Base-by-base conservation (phyloP, 2,888 invertebrate genomes). In the Stenchaetothrips biformis region DNA sequence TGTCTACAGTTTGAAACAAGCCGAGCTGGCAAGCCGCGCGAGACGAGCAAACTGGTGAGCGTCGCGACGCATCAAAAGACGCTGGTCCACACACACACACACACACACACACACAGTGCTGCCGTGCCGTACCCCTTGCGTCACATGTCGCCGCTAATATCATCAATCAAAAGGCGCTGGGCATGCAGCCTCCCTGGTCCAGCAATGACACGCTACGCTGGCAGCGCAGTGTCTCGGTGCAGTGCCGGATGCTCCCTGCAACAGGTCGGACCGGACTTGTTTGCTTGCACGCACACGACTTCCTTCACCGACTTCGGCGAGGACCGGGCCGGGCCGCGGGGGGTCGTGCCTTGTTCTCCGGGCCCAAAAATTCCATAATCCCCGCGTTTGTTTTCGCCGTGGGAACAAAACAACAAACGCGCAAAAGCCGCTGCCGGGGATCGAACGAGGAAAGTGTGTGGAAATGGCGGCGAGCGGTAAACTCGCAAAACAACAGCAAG, bases 101-200 rank as follows among this genome's bases (percentile, higher is more conserved):
- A 53, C 49, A 49, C 49, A 49, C 49, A n/a, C n/a, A n/a, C 37
- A 37, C 37, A 37, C 2, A 37, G 59, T 59, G 67, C 67, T 25
- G 67, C 67, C 37, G 11, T 59, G 13, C 21, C 67, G 21, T 74
- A 37, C 67, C 67, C 67, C 21, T 74, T 74, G 67, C 67, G 67
- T 74, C 67, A 74, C 67, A 74, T 74, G 67, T 74, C 67, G 25
- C 67, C 25, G 59, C 59, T 59, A 59, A 59, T 74, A 74, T 74
- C 67, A 74, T 74, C 67, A 74, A 74, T 74, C 67, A 74, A 9
- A 21, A 21, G 67, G 67, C 67, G 53, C 53, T 9, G 53, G 53
- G 53, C 53, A 16, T 9, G 67, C 67, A 74, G 67, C 67, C 21
- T 74, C 67, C 67, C 67, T 74, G 67, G 67, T 74, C 67, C 67